A percentile compares a stretch with the other conserved stretches of the same genome.
Conservation (phyloP, 1,140 invertebrate genomes). For the Leguminivora glycinivorella region DNA sequence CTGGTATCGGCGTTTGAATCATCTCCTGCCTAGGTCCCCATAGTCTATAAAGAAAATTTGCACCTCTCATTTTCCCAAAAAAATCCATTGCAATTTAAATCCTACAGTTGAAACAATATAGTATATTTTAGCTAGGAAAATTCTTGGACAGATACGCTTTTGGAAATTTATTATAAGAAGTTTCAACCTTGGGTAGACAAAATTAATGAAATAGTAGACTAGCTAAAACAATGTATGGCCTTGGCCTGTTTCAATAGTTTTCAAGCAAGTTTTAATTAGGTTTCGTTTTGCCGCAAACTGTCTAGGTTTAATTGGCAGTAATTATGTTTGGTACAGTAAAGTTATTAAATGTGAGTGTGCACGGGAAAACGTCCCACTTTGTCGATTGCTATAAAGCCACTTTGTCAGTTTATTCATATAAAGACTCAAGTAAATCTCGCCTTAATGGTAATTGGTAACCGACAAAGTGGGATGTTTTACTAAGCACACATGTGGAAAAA, state of each 20-base stretch:
- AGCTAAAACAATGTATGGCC: conserved; percentile 38
- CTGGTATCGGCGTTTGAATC: too few relatives aligned
- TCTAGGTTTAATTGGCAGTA: neutral
- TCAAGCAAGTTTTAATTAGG: neutral
- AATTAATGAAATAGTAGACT: conserved; percentile 39
- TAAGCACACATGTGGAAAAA: too few relatives aligned
- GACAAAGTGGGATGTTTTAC: too few relatives aligned
- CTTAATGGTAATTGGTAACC: too few relatives aligned
- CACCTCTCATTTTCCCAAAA: neutral
- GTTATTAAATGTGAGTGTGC: too few relatives aligned
- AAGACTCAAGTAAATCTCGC: too few relatives aligned
- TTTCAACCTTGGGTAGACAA: conserved; percentile 36
- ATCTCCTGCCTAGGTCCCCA: too few relatives aligned
- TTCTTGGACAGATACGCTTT: neutral
- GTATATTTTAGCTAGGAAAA: neutral
- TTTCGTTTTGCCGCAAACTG: neutral
- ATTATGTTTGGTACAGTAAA: neutral
- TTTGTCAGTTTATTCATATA: too few relatives aligned
- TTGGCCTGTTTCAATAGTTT: conserved; percentile 34
- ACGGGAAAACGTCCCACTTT: too few relatives aligned
- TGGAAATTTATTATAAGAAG: neutral
- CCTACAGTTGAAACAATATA: neutral
- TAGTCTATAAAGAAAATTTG: neutral
- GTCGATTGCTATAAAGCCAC: too few relatives aligned
- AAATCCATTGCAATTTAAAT: neutral